These are phyloP conservation scores for Dicaeum eximium DNA, from an alignment of 2,113 vertebrate species.

Conservation along the genomic window DNA sequence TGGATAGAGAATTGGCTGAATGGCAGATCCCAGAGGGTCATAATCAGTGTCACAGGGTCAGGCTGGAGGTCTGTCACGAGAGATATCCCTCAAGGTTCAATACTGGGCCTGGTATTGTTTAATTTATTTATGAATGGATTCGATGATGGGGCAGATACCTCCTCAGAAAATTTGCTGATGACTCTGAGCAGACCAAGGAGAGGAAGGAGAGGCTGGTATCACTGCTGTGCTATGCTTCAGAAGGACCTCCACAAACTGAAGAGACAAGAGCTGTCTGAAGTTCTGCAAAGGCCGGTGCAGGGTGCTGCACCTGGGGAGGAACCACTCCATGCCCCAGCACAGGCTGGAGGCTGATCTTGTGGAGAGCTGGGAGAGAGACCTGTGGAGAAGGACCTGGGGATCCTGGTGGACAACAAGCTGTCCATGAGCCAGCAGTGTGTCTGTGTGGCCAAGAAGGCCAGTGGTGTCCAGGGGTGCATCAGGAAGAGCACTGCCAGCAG, in stretches of 20 bases:
- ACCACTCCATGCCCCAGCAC: fast-evolving
- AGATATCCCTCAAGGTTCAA: fast-evolving
- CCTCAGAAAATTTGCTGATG: not conserved
- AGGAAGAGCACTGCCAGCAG: not conserved
- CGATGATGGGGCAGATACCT: not conserved
- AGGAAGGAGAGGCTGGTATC: not conserved
- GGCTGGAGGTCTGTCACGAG: not conserved
- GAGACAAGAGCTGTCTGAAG: not conserved
- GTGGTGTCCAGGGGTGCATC: fast-evolving
- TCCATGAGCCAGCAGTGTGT: not conserved
- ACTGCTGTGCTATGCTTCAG: not conserved
- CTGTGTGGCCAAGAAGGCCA: not conserved
- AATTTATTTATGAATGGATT: not conserved
- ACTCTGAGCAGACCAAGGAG: not conserved
- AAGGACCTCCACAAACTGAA: not conserved
- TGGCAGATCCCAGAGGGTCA: not conserved
- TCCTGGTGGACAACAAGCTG: no score
- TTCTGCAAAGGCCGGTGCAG: not conserved
- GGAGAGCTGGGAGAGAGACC: no score
- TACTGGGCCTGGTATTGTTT: not conserved
- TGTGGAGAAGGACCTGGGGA: not conserved
- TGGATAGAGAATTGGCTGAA: not conserved
- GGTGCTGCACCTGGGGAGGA: not conserved
- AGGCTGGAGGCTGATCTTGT: not conserved
- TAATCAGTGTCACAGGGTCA: not conserved